A percentile compares a stretch with the other conserved stretches of the same genome.
Evolutionary conservation across 1,140 invertebrate genomes (phyloP).

Genomic region (Delia radicum): DNA sequence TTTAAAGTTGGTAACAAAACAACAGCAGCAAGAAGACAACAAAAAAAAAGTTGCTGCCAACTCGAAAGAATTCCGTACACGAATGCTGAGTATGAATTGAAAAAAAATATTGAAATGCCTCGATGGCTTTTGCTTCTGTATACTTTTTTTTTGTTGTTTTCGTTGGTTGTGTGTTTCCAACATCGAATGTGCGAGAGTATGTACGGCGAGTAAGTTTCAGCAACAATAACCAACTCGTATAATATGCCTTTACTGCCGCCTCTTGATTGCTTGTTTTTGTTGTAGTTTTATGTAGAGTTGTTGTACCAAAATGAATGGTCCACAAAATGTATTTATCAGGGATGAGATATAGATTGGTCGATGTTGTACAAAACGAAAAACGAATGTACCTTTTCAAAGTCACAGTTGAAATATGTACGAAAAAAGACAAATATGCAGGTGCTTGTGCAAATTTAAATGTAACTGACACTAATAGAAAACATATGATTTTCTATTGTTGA

Average conservation of each 20-base stretch:
- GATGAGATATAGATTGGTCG: too few relatives aligned
- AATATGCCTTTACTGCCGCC: slow-evolving; percentile 9
- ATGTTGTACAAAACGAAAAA: too few relatives aligned
- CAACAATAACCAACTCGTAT: not conserved
- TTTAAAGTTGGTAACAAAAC: not conserved
- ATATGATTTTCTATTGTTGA: too few relatives aligned
- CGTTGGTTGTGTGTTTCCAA: not conserved
- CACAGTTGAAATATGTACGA: too few relatives aligned
- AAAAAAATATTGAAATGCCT: slow-evolving; percentile 55
- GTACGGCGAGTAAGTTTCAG: not conserved
- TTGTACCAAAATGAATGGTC: too few relatives aligned
- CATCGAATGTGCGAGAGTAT: not conserved
- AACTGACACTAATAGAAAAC: too few relatives aligned
- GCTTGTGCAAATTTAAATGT: too few relatives aligned
- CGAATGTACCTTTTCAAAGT: too few relatives aligned
- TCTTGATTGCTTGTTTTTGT: slow-evolving; percentile 1
- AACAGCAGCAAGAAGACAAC: slow-evolving; percentile 27
- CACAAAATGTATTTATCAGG: too few relatives aligned
- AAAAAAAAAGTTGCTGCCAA: slow-evolving; percentile 54
- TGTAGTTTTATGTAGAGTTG: not conserved
- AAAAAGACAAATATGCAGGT: too few relatives aligned
- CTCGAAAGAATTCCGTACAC: slow-evolving; percentile 56
- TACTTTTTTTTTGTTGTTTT: not conserved
- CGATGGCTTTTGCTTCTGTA: slow-evolving; percentile 32
- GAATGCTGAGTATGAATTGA: slow-evolving; percentile 51